phyloP scores from a whole-genome alignment of 2,113 vertebrate species.

The Amia ocellicauda region DNA sequence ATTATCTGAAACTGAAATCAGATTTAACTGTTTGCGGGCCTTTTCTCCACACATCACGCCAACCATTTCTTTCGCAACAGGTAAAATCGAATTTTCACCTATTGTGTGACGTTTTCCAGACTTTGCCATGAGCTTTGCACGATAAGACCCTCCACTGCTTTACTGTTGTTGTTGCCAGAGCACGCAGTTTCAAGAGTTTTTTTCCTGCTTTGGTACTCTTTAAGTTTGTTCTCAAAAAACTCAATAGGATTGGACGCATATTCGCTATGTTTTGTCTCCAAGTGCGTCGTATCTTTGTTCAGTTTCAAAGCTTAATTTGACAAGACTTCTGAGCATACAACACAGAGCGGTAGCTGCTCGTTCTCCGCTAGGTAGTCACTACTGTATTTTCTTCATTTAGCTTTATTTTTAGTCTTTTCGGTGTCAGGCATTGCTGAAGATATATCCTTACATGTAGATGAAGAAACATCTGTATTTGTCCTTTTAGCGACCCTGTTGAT shows the following conservation, averaged over 20 bases:
- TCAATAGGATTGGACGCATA: background rate
- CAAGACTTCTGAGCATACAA: background rate
- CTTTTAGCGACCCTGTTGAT: too few relatives aligned
- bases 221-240: background rate
- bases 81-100: background rate
- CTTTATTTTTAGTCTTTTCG: too few relatives aligned
- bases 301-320: background rate
- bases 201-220: too few relatives aligned
- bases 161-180: background rate
- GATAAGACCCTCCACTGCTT: background rate
- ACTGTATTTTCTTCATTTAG: too few relatives aligned
- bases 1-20: background rate
- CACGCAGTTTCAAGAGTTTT: background rate
- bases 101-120: background rate
- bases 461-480: too few relatives aligned
- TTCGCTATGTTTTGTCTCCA: background rate
- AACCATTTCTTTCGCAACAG: background rate
- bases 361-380: too few relatives aligned
- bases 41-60: background rate
- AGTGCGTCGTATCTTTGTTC: background rate
- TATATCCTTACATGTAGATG: too few relatives aligned
- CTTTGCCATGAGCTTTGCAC: background rate
- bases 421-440: too few relatives aligned
- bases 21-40: background rate
- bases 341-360: background rate